These are phyloP conservation scores for Porites divaricata DNA, from an alignment of 92 coral and sea anemone species.

Conservation along the genomic window DNA sequence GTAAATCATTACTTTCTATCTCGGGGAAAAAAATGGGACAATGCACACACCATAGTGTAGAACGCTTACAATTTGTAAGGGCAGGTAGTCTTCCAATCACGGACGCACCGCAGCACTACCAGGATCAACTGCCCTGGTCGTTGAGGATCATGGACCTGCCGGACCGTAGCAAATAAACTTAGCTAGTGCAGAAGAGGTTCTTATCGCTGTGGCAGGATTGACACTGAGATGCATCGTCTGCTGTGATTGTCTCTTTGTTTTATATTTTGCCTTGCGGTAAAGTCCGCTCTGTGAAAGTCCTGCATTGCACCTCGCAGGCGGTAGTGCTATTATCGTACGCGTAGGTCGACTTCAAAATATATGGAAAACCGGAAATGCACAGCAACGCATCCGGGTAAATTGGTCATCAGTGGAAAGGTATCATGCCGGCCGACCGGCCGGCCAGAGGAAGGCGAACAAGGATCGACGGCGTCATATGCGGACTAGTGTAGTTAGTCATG, in stretches of 20 bases:
- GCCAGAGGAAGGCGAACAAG: background rate
- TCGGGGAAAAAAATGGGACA: slow-evolving; percentile 1
- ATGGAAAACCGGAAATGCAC: background rate
- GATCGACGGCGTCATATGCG: background rate
- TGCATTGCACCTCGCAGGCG: slow-evolving; percentile 4
- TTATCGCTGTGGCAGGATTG: background rate
- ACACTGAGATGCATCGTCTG: background rate
- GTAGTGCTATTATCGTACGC: background rate
- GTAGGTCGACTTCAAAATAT: background rate
- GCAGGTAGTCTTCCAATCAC: background rate
- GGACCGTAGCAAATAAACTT: background rate
- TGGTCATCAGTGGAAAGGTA: background rate
- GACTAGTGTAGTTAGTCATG: background rate
- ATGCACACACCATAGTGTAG: slow-evolving; percentile 13
- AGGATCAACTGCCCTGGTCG: background rate
- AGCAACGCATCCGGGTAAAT: background rate
- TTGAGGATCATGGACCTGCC: background rate
- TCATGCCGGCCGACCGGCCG: background rate
- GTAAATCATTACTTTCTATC: background rate
- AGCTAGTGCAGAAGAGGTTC: background rate
- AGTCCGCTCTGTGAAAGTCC: background rate
- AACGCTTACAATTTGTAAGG: background rate
- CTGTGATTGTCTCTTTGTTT: background rate
- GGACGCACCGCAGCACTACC: background rate
- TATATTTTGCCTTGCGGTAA: background rate